Evolutionary conservation across 2,113 vertebrate species (phyloP).

Genomic region (Thryonomys swinderianus): DNA sequence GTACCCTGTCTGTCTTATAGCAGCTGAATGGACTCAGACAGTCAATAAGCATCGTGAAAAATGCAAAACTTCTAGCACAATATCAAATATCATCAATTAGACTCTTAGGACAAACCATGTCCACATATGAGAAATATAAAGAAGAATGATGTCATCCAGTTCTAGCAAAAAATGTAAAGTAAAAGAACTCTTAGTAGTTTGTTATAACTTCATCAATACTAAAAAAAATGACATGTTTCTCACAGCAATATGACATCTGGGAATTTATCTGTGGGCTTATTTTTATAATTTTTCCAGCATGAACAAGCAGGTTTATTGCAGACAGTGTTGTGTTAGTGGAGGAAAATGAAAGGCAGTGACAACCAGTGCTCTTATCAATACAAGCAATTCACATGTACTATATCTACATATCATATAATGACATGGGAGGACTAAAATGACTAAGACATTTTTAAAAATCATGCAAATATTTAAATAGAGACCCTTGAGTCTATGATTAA

Average conservation of each 20-base stretch:
- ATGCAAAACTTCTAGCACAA: neutral
- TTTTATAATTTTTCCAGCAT: neutral
- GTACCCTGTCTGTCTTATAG: neutral
- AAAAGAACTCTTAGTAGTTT: neutral
- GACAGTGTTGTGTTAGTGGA: neutral
- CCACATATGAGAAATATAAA: neutral
- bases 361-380: neutral
- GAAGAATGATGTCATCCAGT: neutral
- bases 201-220: neutral
- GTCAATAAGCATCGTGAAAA: neutral
- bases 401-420: neutral
- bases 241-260: neutral
- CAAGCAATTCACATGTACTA: neutral
- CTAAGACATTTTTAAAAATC: neutral
- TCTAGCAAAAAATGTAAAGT: neutral
- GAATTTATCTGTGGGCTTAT: neutral
- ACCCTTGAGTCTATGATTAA: neutral
- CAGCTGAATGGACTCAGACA: neutral
- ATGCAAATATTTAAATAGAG: neutral
- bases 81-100: neutral
- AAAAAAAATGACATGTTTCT: neutral
- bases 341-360: neutral
- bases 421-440: neutral
- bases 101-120: neutral
- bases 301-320: neutral